Conservation (phyloP, 2,113 vertebrate genomes). For the Drymodes brunneopygia region DNA sequence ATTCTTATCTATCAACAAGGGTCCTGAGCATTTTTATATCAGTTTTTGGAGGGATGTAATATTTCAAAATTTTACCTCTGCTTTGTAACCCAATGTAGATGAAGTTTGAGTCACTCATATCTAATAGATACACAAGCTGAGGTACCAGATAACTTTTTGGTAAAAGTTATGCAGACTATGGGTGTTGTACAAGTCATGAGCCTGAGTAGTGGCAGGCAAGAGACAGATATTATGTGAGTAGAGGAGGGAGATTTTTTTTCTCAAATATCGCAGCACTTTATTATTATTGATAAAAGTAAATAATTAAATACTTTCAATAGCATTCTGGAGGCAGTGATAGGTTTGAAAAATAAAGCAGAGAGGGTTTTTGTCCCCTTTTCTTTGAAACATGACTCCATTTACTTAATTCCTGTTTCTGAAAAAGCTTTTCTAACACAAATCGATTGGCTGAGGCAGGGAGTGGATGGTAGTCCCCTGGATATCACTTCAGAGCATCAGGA, state of each 20-base stretch:
- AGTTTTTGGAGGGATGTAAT: background rate
- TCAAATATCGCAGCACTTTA: background rate
- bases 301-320: background rate
- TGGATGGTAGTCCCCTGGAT: background rate
- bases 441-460: background rate
- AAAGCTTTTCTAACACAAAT: background rate
- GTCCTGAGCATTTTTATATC: background rate
- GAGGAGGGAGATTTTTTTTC: background rate
- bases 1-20: background rate
- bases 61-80: background rate
- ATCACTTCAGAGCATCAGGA: background rate
- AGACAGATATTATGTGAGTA: background rate
- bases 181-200: background rate
- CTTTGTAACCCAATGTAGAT: background rate
- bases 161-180: background rate
- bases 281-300: constrained; percentile 1
- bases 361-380: background rate
- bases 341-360: background rate
- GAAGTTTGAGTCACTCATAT: background rate
- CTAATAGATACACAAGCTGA: background rate
- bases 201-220: background rate
- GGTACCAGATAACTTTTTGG: background rate
- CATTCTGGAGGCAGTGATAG: background rate
- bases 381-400: background rate
- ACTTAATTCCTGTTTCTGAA: background rate